These are phyloP conservation scores for Ursus arctos DNA, from an alignment of 2,113 vertebrate species.

Conservation along the genomic window DNA sequence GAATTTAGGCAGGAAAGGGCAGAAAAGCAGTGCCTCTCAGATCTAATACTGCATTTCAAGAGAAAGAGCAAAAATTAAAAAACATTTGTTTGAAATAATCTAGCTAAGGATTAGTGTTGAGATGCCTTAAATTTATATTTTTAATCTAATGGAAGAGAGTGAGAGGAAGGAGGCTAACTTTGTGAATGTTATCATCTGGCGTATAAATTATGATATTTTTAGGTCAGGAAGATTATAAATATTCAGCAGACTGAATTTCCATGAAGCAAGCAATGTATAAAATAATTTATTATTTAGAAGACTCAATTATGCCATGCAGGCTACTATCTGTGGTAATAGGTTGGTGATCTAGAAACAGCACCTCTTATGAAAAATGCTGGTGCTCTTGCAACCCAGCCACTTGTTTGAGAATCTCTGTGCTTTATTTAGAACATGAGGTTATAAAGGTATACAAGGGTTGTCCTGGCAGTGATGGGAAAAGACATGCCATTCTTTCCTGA, in stretches of 20 bases:
- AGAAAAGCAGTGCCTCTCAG: neutral
- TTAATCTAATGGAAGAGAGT: neutral
- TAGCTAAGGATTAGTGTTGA: neutral
- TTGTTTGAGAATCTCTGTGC: neutral
- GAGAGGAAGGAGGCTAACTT: neutral
- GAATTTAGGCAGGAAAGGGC: neutral
- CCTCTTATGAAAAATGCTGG: neutral
- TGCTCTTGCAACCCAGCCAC: neutral
- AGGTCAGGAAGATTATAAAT: neutral
- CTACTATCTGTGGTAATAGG: neutral
- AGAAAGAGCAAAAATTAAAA: neutral
- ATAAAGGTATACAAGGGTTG: neutral
- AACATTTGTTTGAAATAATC: neutral
- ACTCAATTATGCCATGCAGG: neutral
- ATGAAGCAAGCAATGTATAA: neutral
- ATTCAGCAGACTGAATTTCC: constrained; percentile 22
- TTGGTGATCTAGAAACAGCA: neutral
- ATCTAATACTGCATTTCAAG: neutral
- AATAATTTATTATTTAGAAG: constrained; percentile 16
- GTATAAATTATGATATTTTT: neutral
- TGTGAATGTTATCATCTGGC: neutral
- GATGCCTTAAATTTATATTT: neutral
- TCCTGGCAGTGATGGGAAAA: neutral
- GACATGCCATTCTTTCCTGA: neutral
- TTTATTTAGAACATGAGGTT: neutral